Evolutionary conservation across 2,113 vertebrate species (phyloP), one percentile per base, ranked within the genome.

Genomic region (Labrus mixtus): DNA sequence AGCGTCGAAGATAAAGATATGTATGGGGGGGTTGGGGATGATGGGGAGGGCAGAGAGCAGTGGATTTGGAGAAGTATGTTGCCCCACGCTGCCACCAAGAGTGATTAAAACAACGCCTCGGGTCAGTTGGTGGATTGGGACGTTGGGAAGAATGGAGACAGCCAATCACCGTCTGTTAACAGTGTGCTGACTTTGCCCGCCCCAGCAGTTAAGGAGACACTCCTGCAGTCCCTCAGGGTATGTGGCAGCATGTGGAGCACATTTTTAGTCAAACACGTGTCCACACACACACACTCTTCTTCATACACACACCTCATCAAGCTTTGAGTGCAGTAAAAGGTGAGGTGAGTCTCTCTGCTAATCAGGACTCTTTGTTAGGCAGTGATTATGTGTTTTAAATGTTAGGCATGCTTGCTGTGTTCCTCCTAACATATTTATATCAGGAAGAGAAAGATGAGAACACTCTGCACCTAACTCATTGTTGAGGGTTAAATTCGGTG

Each of bases 91-190:
- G 63, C 71, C 50, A 83, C 59, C 68, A 76, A 56, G 68, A 73
- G 88, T 92, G 90, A 93, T 93, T 93, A 92, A 91, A 93, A 91
- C 83, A 78, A 67, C 0, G 88, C 92, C 91, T 81, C 64, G 1
- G 92, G 89, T 87, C 85, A 81, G 78, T 69, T 69, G 36, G 76
- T 20, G 51, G 76, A 83, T 77, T 78, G 82, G 80, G 65, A 85
- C 25, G 8, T 77, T 43, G 82, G 81, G 69, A 62, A 81, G 75
- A 78, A 73, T 12, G 68, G 58, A 84, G 73, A 72, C 79, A 81
- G 87, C 84, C 86, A 90, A 90, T 90, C 89, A 74, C 66, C 76
- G 78, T 77, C 83, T 81, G 83, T 81, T 73, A 72, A 83, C 81
- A 81, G 68, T 83, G 74, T 64, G 79, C 83, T 86, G 86, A 88